phyloP scores from a whole-genome alignment of 2,888 invertebrate genomes.

The Flexamia atlantica region DNA sequence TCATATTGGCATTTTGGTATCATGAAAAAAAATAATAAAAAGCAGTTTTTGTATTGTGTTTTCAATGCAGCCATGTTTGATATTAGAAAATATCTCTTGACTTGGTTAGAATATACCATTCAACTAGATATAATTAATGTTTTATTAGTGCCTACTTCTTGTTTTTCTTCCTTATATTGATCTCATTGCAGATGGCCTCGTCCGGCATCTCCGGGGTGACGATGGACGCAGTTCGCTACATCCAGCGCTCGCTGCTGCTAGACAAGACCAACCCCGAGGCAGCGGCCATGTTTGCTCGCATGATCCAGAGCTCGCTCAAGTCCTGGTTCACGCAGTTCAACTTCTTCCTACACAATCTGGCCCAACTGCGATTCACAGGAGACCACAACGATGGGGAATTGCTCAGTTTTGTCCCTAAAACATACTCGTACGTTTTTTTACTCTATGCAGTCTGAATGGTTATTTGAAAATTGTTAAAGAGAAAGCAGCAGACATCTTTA shows the following conservation, averaged over 20 bases:
- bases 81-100: too few species aligned
- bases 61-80: too few species aligned
- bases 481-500: too few species aligned
- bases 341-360: slow-evolving; percentile 98
- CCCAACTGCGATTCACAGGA: slow-evolving; percentile 94
- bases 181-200: slow-evolving; percentile 86
- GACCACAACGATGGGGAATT: slow-evolving; percentile 88
- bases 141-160: too few species aligned
- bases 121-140: too few species aligned
- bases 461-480: too few species aligned
- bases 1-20: too few species aligned
- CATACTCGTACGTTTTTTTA: slow-evolving; percentile 86
- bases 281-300: slow-evolving; percentile 95
- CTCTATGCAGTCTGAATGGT: not conserved
- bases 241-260: slow-evolving; percentile 93
- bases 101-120: too few species aligned
- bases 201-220: slow-evolving; percentile 96
- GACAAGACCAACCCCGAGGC: slow-evolving; percentile 96
- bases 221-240: slow-evolving; percentile 93
- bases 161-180: too few species aligned
- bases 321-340: slow-evolving; percentile 97
- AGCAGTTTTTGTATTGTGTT: too few species aligned
- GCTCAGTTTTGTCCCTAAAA: slow-evolving; percentile 95
- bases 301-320: slow-evolving; percentile 97
- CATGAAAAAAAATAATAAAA: too few species aligned